Base-by-base conservation (phyloP, 2,888 invertebrate species). In the Pseudococcus longispinus region DNA sequence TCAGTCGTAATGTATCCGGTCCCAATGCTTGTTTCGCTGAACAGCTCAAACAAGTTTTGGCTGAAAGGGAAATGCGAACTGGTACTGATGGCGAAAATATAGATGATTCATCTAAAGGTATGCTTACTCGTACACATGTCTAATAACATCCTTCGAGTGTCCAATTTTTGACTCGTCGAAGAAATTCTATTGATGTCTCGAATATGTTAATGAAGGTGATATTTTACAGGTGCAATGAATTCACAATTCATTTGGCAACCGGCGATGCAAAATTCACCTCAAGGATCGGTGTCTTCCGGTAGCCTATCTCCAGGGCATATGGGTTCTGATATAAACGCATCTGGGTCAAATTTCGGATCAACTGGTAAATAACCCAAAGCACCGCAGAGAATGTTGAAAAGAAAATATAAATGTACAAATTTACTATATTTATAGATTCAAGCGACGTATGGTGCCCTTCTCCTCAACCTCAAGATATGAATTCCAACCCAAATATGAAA, bases 1-100 rank as follows among this genome's bases (percentile, higher is more conserved):
- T 51, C 5, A 80, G 29, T 80, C 86, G 86, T n/a, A 86, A 80
- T 51, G 37, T 80, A 4, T 80, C 77, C 13, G 80, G 80, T 26
- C 95, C 95, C 88, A 95, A 95, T 84, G 93, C 95, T 89, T 95
- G 95, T 87, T 92, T 96, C 89, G 96, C 96, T 26, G 96, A 96
- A 91, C 96, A 96, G 91, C 92, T 96, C 89, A 96, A 96, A 92
- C 95, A 95, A 91, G 96, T 96, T 89, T 91, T 96, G 90, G 95
- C 96, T 88, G 96, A 96, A 91, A 93, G 96, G 89, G 96, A 85
- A 70, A 37, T 60, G 65, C 85, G 85, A 44, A 42, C 85, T 18
- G 55, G 65, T 8, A 65, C 74, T 15, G 85, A 85, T 85, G 85
- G 70, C 15, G 60, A 65, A 13, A 65, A 15, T 18, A 18, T 85